phyloP scores from a whole-genome alignment of 2,888 invertebrate genomes.

The Drosophila testacea region DNA sequence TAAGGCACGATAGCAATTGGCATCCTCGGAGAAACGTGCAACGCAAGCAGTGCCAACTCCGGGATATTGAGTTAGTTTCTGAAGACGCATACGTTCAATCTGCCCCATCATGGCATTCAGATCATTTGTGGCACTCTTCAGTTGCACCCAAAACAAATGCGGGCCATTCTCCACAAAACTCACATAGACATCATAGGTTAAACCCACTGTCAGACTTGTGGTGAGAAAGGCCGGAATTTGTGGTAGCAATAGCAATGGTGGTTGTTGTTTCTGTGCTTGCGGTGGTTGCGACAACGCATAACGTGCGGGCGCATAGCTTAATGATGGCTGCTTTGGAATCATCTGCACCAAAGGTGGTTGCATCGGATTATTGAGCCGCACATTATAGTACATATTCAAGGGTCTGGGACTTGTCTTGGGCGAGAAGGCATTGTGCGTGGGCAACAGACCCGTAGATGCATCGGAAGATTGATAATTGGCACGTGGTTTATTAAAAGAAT shows the following conservation, averaged over 20 bases:
- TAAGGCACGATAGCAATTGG: slow-evolving; percentile 90
- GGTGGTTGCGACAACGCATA: slow-evolving; percentile 35
- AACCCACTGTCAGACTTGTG: slow-evolving; percentile 86
- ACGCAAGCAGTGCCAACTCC: slow-evolving; percentile 92
- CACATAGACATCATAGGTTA: slow-evolving; percentile 89
- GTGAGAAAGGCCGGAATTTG: slow-evolving; percentile 82
- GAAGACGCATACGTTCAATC: slow-evolving; percentile 88
- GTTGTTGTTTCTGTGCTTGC: slow-evolving; percentile 50
- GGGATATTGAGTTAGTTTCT: slow-evolving; percentile 89
- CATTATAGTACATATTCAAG: slow-evolving; percentile 64
- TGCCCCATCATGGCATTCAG: slow-evolving; percentile 90
- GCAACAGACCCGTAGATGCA: slow-evolving; percentile 31
- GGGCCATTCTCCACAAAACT: slow-evolving; percentile 93
- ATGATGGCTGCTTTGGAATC: slow-evolving; percentile 22
- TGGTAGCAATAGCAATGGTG: slow-evolving; percentile 37
- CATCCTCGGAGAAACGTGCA: slow-evolving; percentile 89
- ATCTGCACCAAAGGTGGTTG: slow-evolving; percentile 28
- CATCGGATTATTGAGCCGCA: slow-evolving; percentile 67
- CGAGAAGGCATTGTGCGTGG: slow-evolving; percentile 46
- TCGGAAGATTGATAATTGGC: slow-evolving; percentile 58
- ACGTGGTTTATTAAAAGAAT: slow-evolving; percentile 56
- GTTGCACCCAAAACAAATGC: slow-evolving; percentile 91
- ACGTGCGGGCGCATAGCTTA: slow-evolving; percentile 58
- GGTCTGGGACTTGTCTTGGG: slow-evolving; percentile 62
- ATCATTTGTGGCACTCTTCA: slow-evolving; percentile 87